Evolutionary conservation across 2,797 vertebrate genomes (phyloP), one percentile per base, ranked within the genome.

Genomic region (Hoplostethus atlanticus): DNA sequence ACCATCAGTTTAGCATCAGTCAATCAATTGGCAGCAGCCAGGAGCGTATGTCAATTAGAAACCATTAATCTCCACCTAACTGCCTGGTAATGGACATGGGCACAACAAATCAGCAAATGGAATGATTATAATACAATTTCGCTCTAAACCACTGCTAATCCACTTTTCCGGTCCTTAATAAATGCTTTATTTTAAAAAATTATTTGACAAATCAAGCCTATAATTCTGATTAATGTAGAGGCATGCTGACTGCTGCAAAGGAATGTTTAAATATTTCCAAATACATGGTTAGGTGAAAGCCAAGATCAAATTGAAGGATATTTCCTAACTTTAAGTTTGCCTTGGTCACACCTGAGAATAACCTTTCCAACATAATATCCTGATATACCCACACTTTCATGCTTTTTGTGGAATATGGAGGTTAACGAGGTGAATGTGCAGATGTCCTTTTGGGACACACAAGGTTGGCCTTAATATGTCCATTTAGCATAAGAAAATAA

Each of bases 111-210:
- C 83, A 84, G 84, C 61, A 89, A 87, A 88, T 77, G 84, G 75
- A 84, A 83, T 86, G 81, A 89, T 89, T 88, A 88, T 76, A 85
- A 86, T 69, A 74, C 71, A 76, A 79, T 87, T 76, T 87, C 73
- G 56, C 68, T 79, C 79, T 84, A 72, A 69, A 83, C 83, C 76
- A 84, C 76, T 75, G 77, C 73, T 80, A 85, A 88, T 86, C 88
- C 77, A 77, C 44, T 78, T 74, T 28, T 77, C 84, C 86, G 83
- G 73, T 30, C 85, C 76, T 70, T 83, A 88, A 87, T 83, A 80
- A 84, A 90, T 54, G 68, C 66, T 87, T 78, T 36, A 76, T 69
- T 79, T 76, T 58, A 76, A 85, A 74, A 7, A 74, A 9, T 60
- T 67, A 79, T 73, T 65, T 85, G 83, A 86, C 81, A 87, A 76